Base-by-base conservation (phyloP, 1,140 invertebrate species). In the Apis laboriosa region DNA sequence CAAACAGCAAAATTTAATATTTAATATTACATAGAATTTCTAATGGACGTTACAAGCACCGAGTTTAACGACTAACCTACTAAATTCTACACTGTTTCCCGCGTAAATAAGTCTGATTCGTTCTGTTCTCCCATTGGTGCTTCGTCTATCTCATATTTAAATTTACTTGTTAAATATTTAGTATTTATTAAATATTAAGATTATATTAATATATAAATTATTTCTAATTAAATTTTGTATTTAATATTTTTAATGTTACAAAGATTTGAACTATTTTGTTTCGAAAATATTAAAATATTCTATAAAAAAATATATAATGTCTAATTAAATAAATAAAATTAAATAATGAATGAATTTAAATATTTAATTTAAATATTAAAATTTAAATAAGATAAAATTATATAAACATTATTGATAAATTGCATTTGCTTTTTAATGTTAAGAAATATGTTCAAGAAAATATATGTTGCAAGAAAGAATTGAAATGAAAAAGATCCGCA, bases 21-120 rank as follows among this genome's bases (percentile, higher is more conserved):
- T 43, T 43, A 43, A 43, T 43, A 43, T 43, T 7, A 9, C 12
- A 1, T 12, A 15, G 3, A 24, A 61, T 64, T 12, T 64, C 5
- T 51, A 17, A 24, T 11, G 9, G 11, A 58, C 24, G 7, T 1
- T 1, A 9, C 4, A 24, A 78, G 3, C 9, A 68, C 2, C 4
- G 9, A 28, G 12, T 49, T 51, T 49, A 7, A 19, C 21, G 15
- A 60, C 0, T n/a, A 60, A 51, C n/a, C 12, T 13, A 60, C 17
- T 58, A 73, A 79, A 70, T n/a, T 43, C 3, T 28, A 28, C 21
- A 7, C 34, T 12, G 24, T 34, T 79, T 79, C 67, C 67, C 77
- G 77, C 56, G 56, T 21, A 63, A 72, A 53, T 28, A 15, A 12
- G 51, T 4, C 56, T 53, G 77, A 79, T 79, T 72, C 55, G 77